A percentile compares a stretch with the other conserved stretches of the same genome.
phyloP scores from a whole-genome alignment of 2,888 invertebrate species.

The Lutraria lutraria region DNA sequence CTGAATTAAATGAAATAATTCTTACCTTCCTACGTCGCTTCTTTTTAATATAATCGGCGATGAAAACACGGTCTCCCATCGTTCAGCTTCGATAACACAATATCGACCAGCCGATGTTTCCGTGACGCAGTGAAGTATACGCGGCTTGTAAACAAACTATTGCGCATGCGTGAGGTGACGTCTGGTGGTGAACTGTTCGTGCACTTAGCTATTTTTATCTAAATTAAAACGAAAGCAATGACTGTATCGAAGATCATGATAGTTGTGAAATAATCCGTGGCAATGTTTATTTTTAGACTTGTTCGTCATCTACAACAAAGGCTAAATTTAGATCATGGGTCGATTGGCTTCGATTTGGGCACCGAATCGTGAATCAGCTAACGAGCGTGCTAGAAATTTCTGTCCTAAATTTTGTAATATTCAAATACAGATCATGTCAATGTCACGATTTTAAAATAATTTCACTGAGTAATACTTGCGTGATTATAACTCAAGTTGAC shows the following conservation, averaged over 20 bases:
- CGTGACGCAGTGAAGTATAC: slow-evolving; percentile 39
- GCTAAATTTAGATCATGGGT: slow-evolving; percentile 14
- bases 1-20: slow-evolving; percentile 34
- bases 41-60: slow-evolving; percentile 75
- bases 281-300: slow-evolving; percentile 36
- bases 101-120: slow-evolving; percentile 65
- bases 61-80: slow-evolving; percentile 71
- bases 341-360: background rate
- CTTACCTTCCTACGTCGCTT: slow-evolving; percentile 71
- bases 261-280: slow-evolving; percentile 27
- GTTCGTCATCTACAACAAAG: slow-evolving; percentile 26
- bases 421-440: background rate
- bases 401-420: slow-evolving; percentile 14
- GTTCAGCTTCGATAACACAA: slow-evolving; percentile 61
- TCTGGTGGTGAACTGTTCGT: slow-evolving; percentile 30
- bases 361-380: background rate
- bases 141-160: slow-evolving; percentile 61
- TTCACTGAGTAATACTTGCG: background rate
- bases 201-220: slow-evolving; percentile 36
- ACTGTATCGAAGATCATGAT: slow-evolving; percentile 23
- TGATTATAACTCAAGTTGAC: background rate
- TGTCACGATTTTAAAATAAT: slow-evolving; percentile 1
- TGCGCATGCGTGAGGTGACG: slow-evolving; percentile 62
- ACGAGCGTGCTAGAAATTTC: slow-evolving; percentile 8
- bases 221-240: slow-evolving; percentile 20